These are phyloP conservation scores for Leucophenga varia DNA, from an alignment of 1,140 invertebrate species.

Conservation along the genomic window DNA sequence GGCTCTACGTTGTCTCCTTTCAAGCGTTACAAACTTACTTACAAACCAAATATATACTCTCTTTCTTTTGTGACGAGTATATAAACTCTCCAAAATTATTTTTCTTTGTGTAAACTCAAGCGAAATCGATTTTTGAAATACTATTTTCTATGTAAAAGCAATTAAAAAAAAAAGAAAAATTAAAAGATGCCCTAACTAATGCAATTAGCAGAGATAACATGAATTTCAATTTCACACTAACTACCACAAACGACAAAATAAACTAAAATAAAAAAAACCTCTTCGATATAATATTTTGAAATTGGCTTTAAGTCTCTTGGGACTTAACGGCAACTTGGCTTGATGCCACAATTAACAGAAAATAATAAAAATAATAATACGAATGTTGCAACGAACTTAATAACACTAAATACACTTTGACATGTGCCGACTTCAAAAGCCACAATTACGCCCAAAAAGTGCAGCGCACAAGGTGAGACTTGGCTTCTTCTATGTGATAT, in stretches of 20 bases:
- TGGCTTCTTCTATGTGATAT: too few relatives aligned
- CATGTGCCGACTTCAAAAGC: conserved; percentile 42
- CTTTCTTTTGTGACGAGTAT: too few relatives aligned
- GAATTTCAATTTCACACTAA: conserved; percentile 39
- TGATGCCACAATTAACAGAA: conserved; percentile 30
- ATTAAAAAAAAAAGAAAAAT: too few relatives aligned
- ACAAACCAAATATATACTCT: too few relatives aligned
- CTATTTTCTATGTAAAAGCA: too few relatives aligned
- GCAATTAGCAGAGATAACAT: conserved; percentile 45
- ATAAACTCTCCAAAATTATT: too few relatives aligned
- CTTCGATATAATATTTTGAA: conserved; percentile 26
- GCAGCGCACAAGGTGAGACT: neutral
- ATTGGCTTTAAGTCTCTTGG: conserved; percentile 2
- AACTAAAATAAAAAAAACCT: conserved; percentile 3
- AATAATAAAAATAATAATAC: neutral
- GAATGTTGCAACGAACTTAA: conserved; percentile 5
- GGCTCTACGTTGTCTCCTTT: too few relatives aligned
- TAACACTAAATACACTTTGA: conserved; percentile 27
- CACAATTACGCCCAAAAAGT: neutral
- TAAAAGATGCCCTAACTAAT: conserved; percentile 46
- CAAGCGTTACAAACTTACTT: too few relatives aligned
- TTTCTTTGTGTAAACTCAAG: too few relatives aligned
- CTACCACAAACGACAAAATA: neutral
- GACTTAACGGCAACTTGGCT: conserved; percentile 26
- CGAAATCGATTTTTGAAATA: too few relatives aligned